phyloP scores from a whole-genome alignment of 2,888 invertebrate genomes.

The Deilephila porcellus region DNA sequence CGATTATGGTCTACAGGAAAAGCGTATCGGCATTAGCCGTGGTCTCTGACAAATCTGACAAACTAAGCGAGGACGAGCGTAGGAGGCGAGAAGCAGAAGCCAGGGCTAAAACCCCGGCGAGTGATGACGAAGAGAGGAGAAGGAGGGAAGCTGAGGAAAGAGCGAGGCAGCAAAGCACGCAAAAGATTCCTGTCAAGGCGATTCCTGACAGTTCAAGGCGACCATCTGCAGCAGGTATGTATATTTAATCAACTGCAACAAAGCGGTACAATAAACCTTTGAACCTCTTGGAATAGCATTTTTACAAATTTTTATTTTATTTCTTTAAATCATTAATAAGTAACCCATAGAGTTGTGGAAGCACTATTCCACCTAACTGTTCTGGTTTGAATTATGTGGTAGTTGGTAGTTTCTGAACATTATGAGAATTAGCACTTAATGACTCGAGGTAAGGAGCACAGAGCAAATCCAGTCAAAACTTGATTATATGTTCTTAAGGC shows the following conservation, averaged over 20 bases:
- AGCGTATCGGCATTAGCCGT: neutral
- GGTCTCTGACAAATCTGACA: conserved; percentile 29
- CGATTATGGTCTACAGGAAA: neutral
- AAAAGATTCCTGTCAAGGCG: neutral
- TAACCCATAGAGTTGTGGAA: too few species aligned
- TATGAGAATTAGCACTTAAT: too few species aligned
- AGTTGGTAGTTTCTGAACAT: too few species aligned
- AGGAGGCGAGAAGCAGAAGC: conserved; percentile 35
- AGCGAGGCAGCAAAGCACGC: conserved; percentile 30
- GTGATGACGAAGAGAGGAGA: conserved; percentile 29
- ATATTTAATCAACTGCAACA: neutral
- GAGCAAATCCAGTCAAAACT: too few species aligned
- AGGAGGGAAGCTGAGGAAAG: neutral
- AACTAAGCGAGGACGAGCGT: conserved; percentile 34
- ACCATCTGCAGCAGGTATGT: conserved; percentile 7
- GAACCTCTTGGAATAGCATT: too few species aligned
- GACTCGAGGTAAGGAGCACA: too few species aligned
- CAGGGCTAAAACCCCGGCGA: conserved; percentile 10
- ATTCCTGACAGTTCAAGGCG: neutral
- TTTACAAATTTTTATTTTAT: too few species aligned
- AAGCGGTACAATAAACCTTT: too few species aligned
- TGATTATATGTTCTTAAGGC: too few species aligned
- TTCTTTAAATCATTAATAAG: too few species aligned
- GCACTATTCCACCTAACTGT: too few species aligned
- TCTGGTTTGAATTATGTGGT: too few species aligned